Evolutionary conservation across 1,140 invertebrate genomes (phyloP).

Genomic region (Elymnias hypermnestra): DNA sequence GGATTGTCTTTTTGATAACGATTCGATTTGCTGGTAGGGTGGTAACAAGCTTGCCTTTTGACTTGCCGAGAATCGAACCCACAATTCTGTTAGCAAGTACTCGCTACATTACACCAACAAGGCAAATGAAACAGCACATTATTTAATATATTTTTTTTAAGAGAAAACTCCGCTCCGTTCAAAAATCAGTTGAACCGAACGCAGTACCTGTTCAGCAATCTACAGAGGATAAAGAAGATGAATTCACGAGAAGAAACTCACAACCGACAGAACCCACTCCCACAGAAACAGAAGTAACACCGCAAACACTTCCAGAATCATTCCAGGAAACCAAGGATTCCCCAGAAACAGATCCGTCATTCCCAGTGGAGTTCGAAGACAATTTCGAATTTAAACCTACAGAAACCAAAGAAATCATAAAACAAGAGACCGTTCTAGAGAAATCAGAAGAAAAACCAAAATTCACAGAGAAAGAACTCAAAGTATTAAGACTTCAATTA

Average conservation of each 20-base stretch:
- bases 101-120: too few relatives aligned
- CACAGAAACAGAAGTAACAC: conserved; percentile 9
- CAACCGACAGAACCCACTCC: conserved; percentile 25
- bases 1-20: too few relatives aligned
- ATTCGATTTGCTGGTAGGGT: too few relatives aligned
- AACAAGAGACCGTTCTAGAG: conserved; percentile 19
- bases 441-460: conserved; percentile 61
- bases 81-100: too few relatives aligned
- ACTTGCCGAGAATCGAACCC: too few relatives aligned
- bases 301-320: conserved; percentile 25
- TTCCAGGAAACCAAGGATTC: conserved; percentile 44
- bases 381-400: conserved; percentile 59
- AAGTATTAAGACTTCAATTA: conserved; percentile 78
- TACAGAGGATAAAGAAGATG: conserved; percentile 67
- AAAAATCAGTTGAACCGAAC: conserved; percentile 80
- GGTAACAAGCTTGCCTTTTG: too few relatives aligned
- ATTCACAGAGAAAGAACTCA: conserved; percentile 75
- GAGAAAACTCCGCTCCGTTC: conserved; percentile 83
- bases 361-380: conserved; percentile 70
- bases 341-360: conserved; percentile 40
- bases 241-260: conserved; percentile 27
- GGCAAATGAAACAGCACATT: too few relatives aligned
- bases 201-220: conserved; percentile 71
- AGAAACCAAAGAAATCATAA: conserved; percentile 31
- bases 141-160: conserved; percentile 47